Conservation (phyloP, 2,113 vertebrate species). For the Callionymus lyra region DNA sequence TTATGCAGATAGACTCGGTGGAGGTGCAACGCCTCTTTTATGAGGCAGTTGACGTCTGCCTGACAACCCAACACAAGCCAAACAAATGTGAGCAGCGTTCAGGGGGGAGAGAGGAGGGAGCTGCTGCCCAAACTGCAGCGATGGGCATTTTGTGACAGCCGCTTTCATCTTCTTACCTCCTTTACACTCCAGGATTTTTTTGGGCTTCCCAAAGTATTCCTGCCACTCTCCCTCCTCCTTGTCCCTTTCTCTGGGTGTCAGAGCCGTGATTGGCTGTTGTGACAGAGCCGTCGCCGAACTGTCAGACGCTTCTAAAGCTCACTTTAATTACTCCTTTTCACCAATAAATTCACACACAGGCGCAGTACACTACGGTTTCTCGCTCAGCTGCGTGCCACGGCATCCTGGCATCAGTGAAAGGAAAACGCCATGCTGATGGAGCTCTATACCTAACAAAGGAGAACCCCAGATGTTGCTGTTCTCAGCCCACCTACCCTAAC, state of each 20-base stretch:
- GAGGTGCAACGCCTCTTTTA: slow-evolving; percentile 31
- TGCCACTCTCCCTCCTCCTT: slow-evolving; percentile 4
- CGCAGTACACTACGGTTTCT: slow-evolving; percentile 21
- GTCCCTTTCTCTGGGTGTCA: slow-evolving; percentile 21
- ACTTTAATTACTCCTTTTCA: slow-evolving; percentile 72
- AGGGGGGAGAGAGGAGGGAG: slow-evolving; percentile 20
- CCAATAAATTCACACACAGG: slow-evolving; percentile 41
- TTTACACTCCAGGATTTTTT: slow-evolving; percentile 46
- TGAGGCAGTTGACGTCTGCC: slow-evolving; percentile 19
- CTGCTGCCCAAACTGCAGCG: slow-evolving; percentile 22
- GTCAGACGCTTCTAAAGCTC: slow-evolving; percentile 53
- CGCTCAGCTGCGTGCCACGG: slow-evolving; percentile 15
- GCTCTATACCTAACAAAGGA: slow-evolving; percentile 47
- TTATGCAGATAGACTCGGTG: slow-evolving; percentile 15
- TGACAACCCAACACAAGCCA: slow-evolving; percentile 45
- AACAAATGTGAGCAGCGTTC: slow-evolving; percentile 33
- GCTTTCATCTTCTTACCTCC: slow-evolving; percentile 58
- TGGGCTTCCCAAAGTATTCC: slow-evolving; percentile 43
- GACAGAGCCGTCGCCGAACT: slow-evolving; percentile 51
- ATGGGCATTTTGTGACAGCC: slow-evolving; percentile 51
- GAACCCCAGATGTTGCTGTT: slow-evolving; percentile 49
- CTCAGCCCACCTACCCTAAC: slow-evolving; percentile 21
- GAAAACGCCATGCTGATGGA: slow-evolving; percentile 38
- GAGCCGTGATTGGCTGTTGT: slow-evolving; percentile 55
- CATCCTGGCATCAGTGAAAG: slow-evolving; percentile 31